Base-by-base conservation (phyloP, 2,797 vertebrate species). In the Ambastaia sidthimunki region DNA sequence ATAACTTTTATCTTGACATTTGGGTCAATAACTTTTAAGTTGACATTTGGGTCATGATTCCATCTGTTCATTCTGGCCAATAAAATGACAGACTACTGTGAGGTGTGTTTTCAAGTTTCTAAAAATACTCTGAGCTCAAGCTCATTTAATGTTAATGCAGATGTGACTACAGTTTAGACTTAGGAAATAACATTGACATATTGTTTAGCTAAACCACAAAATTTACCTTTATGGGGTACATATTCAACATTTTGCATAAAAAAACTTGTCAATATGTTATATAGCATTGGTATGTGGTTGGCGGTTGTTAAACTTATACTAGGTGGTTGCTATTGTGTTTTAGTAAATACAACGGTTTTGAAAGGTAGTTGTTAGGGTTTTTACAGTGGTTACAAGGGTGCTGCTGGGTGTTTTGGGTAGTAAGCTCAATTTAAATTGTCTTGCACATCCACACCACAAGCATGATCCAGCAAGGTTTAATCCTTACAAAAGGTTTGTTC, bases 1-100 rank as follows among this genome's bases (percentile, higher is more conserved):
- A 84, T 16, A 72, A 63, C 89, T 90, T 90, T 90, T 80, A 88
- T 91, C 82, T 92, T 84, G 41, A 44, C 41, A 44, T 72, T 66
- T 91, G 89, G 89, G 89, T 86, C 84, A 85, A n/a, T 86, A 88
- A 87, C n/a, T n/a, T n/a, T n/a, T n/a, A 80, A 85, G 83, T 76
- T 81, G 41, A 44, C 41, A 44, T 72, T 66, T 91, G 89, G 89
- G 89, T 86, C 84, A 85, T 65, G 54, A 82, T 83, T 82, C 81
- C 72, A 76, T 76, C 41, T 71, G 71, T 80, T 81, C 41, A 67
- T 74, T 66, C 80, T 76, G 59, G 71, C 34, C 78, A 73, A 80
- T 83, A 88, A 86, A 10, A 85, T 48, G 68, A 63, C 67, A 23
- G 62, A 80, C 66, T 67, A 74, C 82, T 44, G 10, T 44, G 9